A percentile compares a stretch with the other conserved stretches of the same genome.
Conservation (phyloP, 2,888 invertebrate genomes). For the Zhuqinia jingwanae region DNA sequence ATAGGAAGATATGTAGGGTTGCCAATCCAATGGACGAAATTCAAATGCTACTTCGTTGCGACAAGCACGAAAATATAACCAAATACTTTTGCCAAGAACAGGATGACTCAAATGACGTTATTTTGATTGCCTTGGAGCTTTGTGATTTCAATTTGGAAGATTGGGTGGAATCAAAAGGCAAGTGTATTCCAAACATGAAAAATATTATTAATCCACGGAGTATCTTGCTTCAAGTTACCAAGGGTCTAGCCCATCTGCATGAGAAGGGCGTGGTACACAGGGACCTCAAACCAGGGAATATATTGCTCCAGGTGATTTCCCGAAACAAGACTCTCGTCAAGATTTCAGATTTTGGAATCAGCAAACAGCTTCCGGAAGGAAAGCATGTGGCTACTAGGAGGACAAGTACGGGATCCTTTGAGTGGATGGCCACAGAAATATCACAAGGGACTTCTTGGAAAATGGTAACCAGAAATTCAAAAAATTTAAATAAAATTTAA, state of each 20-base stretch:
- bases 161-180: conserved; percentile 2
- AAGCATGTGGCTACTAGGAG: not conserved
- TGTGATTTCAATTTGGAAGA: not conserved
- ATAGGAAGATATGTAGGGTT: not conserved
- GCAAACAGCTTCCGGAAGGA: not conserved
- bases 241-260: conserved; percentile 47
- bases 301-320: not conserved
- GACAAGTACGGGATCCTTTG: not conserved
- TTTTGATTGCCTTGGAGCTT: conserved; percentile 4
- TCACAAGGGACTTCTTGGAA: not conserved
- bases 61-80: conserved; percentile 7
- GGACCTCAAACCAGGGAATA: conserved; percentile 35
- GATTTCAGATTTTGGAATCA: conserved; percentile 41
- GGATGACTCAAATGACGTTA: not conserved
- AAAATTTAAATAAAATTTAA: too few species aligned
- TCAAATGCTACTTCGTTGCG: not conserved
- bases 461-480: too few species aligned
- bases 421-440: conserved; percentile 17
- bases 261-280: conserved; percentile 1
- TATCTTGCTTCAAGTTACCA: conserved; percentile 9
- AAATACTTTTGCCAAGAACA: not conserved
- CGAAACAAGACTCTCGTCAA: not conserved
- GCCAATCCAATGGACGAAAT: not conserved
- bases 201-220: not conserved
- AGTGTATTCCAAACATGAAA: not conserved